These are phyloP conservation scores for Talpa occidentalis DNA, from an alignment of 2,113 vertebrate genomes.

Conservation along the genomic window DNA sequence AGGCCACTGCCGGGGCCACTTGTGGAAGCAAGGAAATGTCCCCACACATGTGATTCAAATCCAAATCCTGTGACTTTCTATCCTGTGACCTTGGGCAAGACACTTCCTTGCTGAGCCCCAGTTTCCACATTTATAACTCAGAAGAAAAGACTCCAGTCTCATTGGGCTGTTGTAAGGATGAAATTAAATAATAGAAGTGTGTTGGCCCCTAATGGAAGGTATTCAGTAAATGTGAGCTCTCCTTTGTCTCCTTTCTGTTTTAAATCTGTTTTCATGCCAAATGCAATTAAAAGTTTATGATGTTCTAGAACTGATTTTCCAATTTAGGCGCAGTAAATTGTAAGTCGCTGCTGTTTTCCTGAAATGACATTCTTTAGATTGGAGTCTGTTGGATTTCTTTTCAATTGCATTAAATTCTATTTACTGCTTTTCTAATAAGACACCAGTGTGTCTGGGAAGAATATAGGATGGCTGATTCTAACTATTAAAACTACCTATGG, in stretches of 20 bases:
- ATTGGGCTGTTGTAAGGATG: background rate
- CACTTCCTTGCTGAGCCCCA: background rate
- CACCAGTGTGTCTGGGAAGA: background rate
- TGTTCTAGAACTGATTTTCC: slow-evolving; percentile 68
- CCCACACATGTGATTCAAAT: background rate
- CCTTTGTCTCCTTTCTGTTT: background rate
- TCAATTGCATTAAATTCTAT: slow-evolving; percentile 53
- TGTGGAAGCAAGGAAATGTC: background rate
- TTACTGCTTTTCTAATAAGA: slow-evolving; percentile 59
- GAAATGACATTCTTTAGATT: slow-evolving; percentile 65
- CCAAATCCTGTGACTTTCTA: background rate
- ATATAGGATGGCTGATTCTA: fast-evolving
- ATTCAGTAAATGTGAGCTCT: fast-evolving
- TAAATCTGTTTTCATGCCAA: background rate
- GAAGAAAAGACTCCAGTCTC: background rate
- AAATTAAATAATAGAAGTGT: background rate
- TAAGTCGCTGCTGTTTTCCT: slow-evolving; percentile 41
- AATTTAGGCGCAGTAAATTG: slow-evolving; percentile 68
- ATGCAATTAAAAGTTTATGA: slow-evolving; percentile 66
- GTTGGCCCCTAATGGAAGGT: background rate
- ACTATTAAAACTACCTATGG: background rate
- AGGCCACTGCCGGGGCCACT: background rate
- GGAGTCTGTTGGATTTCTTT: slow-evolving; percentile 64
- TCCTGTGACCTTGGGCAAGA: background rate
- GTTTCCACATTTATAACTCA: background rate